Base-by-base conservation (phyloP, 2,888 invertebrate genomes). In the Drosophila macrospina region DNA sequence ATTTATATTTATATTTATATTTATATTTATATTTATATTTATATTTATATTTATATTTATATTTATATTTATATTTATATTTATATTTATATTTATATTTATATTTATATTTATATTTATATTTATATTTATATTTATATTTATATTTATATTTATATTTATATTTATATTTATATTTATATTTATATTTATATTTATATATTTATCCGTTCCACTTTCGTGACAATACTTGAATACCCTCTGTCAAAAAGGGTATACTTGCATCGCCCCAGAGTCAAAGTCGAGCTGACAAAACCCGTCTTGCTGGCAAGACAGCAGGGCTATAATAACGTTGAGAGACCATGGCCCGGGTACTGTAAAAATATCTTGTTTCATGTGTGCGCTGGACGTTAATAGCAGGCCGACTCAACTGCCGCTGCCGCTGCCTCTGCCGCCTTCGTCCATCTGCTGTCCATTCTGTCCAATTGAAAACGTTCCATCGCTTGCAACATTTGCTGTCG, bases 311-410 rank as follows among this genome's bases (percentile, higher is more conserved):
- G 47, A 26, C 51, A 16, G 44, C 45, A 41, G 16, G 51, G 47
- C 67, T 68, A 74, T 82, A 85, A 82, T 86, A 82, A 82, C 75
- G 80, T 67, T 47, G 67, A 69, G 42, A 24, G 39, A 20, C 54
- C 41, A 30, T 50, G 69, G 67, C 55, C 71, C 70, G 72, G 63
- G 59, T 69, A 76, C 77, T 85, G 86, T 81, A 89, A 88, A 88
- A 86, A 86, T 86, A 86, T 86, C 86, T 86, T 86, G 86, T 86
- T 86, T 86, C 86, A 86, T 86, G 88, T 86, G 88, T 89, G 88
- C 86, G 86, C 78, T 87, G 86, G 86, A 86, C 86, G 88, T 89
- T 86, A 86, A 89, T 86, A 86, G 88, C 83, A 76, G 88, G 61
- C 80, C 74, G 63, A 26, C 28, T 44, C 32, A 34, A 30, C 39